Conservation (phyloP, 2,888 invertebrate species). For the Axea sp. region DNA sequence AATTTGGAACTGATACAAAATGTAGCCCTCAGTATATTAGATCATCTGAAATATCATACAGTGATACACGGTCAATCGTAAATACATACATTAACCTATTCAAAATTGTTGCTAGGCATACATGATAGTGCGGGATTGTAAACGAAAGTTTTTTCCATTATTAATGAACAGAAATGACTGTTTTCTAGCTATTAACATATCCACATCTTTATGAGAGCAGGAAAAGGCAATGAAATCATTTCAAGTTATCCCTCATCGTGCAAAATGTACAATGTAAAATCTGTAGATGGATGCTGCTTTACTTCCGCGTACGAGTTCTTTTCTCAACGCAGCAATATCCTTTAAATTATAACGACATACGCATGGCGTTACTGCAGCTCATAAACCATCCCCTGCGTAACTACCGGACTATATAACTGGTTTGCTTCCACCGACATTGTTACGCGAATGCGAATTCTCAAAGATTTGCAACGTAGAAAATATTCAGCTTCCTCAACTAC, state of each 20-base stretch:
- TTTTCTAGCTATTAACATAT: too few relatives aligned
- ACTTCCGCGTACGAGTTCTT: constrained; percentile 43
- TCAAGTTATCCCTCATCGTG: constrained; percentile 22
- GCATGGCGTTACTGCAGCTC: constrained; percentile 60
- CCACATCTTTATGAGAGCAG: constrained; percentile 24
- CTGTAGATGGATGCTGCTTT: constrained; percentile 30
- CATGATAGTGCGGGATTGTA: too few relatives aligned
- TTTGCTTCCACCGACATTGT: constrained; percentile 55
- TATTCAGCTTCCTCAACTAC: constrained; percentile 7
- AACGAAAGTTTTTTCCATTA: too few relatives aligned
- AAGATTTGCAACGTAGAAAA: constrained; percentile 19
- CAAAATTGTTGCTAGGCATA: too few relatives aligned
- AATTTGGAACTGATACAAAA: too few relatives aligned
- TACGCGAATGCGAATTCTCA: constrained; percentile 37
- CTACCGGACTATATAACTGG: constrained; percentile 56
- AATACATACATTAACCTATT: too few relatives aligned
- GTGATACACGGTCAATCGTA: too few relatives aligned
- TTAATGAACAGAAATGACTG: too few relatives aligned
- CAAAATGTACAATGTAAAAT: constrained; percentile 34
- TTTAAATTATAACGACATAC: constrained; percentile 57
- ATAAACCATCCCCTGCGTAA: constrained; percentile 61
- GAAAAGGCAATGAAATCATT: constrained; percentile 45
- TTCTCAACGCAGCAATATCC: constrained; percentile 24
- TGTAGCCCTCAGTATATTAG: too few relatives aligned
- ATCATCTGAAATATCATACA: too few relatives aligned